A percentile compares a stretch with the other conserved stretches of the same genome.
Conservation (phyloP, 2,797 vertebrate species). For the Clarias laeviceps region DNA sequence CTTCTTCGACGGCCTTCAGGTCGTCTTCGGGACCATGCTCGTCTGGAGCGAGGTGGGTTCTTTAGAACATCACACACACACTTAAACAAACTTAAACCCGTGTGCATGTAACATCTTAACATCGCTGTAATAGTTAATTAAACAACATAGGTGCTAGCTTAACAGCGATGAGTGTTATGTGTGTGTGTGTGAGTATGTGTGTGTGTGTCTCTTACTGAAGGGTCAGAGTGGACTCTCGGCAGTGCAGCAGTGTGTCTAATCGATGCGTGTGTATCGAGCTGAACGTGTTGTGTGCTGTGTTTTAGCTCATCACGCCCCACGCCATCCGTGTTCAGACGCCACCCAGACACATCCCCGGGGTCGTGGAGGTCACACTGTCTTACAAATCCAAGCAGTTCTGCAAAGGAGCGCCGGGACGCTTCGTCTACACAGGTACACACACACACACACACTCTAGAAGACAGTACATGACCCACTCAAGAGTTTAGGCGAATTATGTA, state of each 20-base stretch:
- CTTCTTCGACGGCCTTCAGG: conserved; percentile 95
- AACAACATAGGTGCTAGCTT: not conserved
- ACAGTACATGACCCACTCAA: not conserved
- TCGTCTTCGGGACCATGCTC: conserved; percentile 92
- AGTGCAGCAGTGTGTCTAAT: conserved; percentile 36
- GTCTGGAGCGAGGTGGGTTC: conserved; percentile 91
- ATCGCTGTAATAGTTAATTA: not conserved
- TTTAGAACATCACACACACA: not conserved
- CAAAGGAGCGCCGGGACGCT: conserved; percentile 91
- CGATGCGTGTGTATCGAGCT: conserved; percentile 45
- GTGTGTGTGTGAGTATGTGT: conserved; percentile 2
- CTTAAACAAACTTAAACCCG: not conserved
- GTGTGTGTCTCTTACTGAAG: conserved; percentile 24
- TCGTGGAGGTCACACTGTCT: conserved; percentile 94
- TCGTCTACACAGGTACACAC: conserved; percentile 90
- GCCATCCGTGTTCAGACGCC: conserved; percentile 95
- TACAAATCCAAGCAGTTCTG: conserved; percentile 98
- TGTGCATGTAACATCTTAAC: not conserved
- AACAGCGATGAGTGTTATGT: not conserved
- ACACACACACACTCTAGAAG: not conserved
- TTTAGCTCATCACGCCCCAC: conserved; percentile 91
- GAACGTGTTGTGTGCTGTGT: conserved; percentile 45
- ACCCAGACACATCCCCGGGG: conserved; percentile 91
- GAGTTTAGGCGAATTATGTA: not conserved
- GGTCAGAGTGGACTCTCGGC: conserved; percentile 31